Evolutionary conservation across 1,140 invertebrate species (phyloP).

Genomic region (Eciton burchellii): DNA sequence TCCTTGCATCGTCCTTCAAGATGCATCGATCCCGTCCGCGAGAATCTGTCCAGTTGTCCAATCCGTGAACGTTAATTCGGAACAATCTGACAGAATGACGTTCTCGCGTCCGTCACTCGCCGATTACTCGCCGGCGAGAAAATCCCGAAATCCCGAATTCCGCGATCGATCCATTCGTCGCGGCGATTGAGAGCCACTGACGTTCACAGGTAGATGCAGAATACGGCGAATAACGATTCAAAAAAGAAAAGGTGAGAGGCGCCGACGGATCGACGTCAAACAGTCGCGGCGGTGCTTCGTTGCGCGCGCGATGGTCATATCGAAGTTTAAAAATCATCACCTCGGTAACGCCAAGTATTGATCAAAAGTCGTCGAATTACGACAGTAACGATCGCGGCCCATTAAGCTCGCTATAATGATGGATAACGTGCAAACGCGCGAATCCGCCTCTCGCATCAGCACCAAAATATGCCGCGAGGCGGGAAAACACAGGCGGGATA

Average conservation of each 20-base stretch:
- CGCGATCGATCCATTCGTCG: conserved; percentile 37
- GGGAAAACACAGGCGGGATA: conserved; percentile 10
- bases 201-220: conserved; percentile 52
- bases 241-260: conserved; percentile 57
- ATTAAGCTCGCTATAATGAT: conserved; percentile 60
- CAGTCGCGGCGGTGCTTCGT: conserved; percentile 49
- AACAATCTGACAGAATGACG: no score
- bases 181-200: conserved; percentile 48
- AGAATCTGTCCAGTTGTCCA: no score
- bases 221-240: conserved; percentile 59
- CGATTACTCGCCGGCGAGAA: background rate
- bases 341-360: conserved; percentile 53
- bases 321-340: conserved; percentile 60
- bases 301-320: conserved; percentile 44
- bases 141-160: background rate
- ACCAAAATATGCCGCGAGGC: conserved; percentile 45
- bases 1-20: no score
- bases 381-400: conserved; percentile 54
- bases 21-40: no score
- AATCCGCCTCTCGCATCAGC: conserved; percentile 46
- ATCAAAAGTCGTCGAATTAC: conserved; percentile 62
- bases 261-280: conserved; percentile 55
- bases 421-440: conserved; percentile 56
- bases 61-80: no score
- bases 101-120: no score